Evolutionary conservation across 2,888 invertebrate genomes (phyloP).

Genomic region (Drosophila barbarae): DNA sequence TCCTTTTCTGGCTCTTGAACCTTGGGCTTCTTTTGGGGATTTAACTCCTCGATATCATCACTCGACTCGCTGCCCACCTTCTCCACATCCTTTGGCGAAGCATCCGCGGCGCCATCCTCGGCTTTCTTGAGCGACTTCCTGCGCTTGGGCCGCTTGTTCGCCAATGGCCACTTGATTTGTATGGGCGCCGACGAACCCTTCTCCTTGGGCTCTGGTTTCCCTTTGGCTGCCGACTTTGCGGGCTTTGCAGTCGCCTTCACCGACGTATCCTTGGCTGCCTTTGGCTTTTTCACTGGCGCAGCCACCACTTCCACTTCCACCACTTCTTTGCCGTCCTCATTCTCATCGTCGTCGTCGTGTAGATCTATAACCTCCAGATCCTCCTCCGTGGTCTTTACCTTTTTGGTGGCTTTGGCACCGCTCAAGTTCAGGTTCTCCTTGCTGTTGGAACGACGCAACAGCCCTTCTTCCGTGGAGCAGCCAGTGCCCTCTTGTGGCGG

Average conservation of each 20-base stretch:
- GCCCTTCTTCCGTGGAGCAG: conserved; percentile 15
- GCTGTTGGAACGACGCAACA: conserved; percentile 49
- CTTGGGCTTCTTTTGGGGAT: conserved; percentile 71
- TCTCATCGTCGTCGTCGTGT: conserved; percentile 34
- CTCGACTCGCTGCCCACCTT: conserved; percentile 55
- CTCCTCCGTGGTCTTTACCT: conserved; percentile 32
- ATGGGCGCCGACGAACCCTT: conserved; percentile 30
- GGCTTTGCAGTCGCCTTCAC: background rate
- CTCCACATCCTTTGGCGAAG: background rate
- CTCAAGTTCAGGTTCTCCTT: conserved; percentile 51
- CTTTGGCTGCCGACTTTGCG: background rate
- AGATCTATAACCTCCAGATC: conserved; percentile 43
- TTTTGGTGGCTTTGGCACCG: conserved; percentile 38
- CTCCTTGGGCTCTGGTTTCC: background rate
- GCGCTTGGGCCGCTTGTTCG: conserved; percentile 66
- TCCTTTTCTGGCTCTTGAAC: conserved; percentile 16
- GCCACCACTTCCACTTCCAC: conserved; percentile 9
- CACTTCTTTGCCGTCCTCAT: background rate
- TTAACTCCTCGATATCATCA: conserved; percentile 64
- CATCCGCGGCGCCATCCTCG: background rate
- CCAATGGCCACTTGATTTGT: conserved; percentile 74
- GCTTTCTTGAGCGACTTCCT: conserved; percentile 53
- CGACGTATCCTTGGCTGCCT: background rate
- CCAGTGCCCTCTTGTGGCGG: conserved; percentile 25
- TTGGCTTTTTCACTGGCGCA: background rate